Percentiles rank a stretch among this genome's conserved stretches.
Evolutionary conservation across 2,113 vertebrate species (phyloP).

Genomic region (Tupaia chinensis): DNA sequence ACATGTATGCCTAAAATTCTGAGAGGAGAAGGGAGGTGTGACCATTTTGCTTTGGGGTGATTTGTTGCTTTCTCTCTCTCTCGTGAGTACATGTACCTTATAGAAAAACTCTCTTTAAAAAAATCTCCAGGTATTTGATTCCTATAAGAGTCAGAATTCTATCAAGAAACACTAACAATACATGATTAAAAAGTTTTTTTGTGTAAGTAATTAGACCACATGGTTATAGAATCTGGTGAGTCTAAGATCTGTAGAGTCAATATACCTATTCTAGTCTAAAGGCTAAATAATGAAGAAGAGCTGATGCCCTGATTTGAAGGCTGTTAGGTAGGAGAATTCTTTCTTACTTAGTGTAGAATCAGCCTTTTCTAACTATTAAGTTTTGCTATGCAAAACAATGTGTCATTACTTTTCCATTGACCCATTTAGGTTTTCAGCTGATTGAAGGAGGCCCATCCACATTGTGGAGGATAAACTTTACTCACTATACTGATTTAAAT

Average conservation of each 20-base stretch:
- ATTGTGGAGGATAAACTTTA: background rate
- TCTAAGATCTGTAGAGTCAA: background rate
- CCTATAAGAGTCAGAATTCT: background rate
- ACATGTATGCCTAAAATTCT: no score
- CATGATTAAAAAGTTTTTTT: background rate
- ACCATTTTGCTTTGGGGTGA: no score
- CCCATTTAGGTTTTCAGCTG: background rate
- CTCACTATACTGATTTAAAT: conserved; percentile 27
- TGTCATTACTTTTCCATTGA: no score
- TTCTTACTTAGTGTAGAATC: background rate
- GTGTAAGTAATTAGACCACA: background rate
- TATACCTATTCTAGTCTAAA: background rate
- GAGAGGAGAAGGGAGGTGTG: no score
- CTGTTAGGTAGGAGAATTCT: background rate
- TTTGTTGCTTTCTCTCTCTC: no score
- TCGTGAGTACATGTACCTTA: no score
- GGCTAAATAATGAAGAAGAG: background rate
- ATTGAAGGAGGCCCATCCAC: background rate
- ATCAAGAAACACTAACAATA: background rate
- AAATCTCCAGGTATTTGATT: background rate
- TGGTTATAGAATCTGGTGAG: background rate
- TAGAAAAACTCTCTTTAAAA: no score
- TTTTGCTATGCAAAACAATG: no score
- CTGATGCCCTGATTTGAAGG: background rate
- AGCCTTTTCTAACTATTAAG: background rate